phyloP scores from a whole-genome alignment of 2,113 vertebrate species.

The Eulacestoma nigropectus region DNA sequence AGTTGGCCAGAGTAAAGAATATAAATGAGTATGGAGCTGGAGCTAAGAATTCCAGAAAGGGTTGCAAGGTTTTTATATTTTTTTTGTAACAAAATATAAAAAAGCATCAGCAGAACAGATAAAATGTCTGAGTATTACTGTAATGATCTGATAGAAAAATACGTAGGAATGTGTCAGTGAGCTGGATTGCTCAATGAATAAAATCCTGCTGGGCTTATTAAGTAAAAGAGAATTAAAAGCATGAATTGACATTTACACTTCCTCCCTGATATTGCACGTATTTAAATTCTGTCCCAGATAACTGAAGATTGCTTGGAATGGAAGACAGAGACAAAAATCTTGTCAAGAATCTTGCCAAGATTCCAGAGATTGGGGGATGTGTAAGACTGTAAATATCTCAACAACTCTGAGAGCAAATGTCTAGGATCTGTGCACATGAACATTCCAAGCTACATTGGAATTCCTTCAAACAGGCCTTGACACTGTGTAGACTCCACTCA shows the following conservation, averaged over 20 bases:
- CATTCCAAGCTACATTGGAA: background rate
- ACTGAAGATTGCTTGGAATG: background rate
- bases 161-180: background rate
- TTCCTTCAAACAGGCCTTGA: background rate
- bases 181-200: background rate
- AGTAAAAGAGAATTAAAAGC: background rate
- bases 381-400: background rate
- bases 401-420: background rate
- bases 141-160: background rate
- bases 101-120: background rate
- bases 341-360: background rate
- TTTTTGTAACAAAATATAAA: background rate
- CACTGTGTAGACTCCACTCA: background rate
- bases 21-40: background rate
- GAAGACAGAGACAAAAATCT: background rate
- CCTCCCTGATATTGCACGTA: background rate
- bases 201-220: background rate
- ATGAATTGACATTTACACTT: background rate
- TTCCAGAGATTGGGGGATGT: background rate
- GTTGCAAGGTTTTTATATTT: background rate
- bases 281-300: background rate
- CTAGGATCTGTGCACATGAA: background rate
- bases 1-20: background rate
- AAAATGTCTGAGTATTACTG: background rate
- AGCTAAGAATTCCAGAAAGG: background rate